These are phyloP conservation scores for Hafferia zeledoni DNA, from an alignment of 2,797 vertebrate species.

Conservation along the genomic window DNA sequence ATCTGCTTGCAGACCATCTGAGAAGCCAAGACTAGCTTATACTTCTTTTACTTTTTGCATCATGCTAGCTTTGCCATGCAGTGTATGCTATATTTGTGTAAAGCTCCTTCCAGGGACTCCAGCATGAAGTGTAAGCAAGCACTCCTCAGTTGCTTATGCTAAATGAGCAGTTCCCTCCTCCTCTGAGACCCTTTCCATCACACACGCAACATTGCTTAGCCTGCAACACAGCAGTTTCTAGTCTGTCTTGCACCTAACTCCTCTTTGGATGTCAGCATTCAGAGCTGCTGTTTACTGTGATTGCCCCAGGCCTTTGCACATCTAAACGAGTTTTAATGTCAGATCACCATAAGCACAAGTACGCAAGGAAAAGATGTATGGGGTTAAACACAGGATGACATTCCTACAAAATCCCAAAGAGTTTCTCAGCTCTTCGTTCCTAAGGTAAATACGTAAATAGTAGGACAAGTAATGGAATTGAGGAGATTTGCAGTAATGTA, in stretches of 20 bases:
- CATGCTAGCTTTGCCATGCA: not conserved
- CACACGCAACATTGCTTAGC: not conserved
- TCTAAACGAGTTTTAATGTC: not conserved
- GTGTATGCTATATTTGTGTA: not conserved
- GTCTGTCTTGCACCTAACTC: slow-evolving; percentile 2
- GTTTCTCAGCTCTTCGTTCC: not conserved
- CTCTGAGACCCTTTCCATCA: not conserved
- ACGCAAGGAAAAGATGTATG: not conserved
- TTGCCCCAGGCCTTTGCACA: not conserved
- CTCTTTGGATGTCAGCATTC: not conserved
- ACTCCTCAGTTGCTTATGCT: not conserved
- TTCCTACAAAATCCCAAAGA: not conserved
- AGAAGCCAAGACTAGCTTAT: slow-evolving; percentile 11
- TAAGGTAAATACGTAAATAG: not conserved
- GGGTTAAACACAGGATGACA: not conserved
- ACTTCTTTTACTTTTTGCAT: slow-evolving; percentile 20
- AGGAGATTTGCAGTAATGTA: not conserved
- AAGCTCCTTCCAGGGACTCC: slow-evolving; percentile 23
- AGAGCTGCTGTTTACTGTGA: not conserved
- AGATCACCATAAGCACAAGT: not conserved
- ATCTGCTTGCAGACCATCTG: slow-evolving; percentile 2
- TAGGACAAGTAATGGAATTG: not conserved
- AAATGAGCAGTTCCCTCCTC: not conserved
- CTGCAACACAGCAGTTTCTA: not conserved
- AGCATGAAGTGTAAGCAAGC: not conserved